phyloP scores from a whole-genome alignment of 2,888 invertebrate genomes.

The Drosophila falleni region DNA sequence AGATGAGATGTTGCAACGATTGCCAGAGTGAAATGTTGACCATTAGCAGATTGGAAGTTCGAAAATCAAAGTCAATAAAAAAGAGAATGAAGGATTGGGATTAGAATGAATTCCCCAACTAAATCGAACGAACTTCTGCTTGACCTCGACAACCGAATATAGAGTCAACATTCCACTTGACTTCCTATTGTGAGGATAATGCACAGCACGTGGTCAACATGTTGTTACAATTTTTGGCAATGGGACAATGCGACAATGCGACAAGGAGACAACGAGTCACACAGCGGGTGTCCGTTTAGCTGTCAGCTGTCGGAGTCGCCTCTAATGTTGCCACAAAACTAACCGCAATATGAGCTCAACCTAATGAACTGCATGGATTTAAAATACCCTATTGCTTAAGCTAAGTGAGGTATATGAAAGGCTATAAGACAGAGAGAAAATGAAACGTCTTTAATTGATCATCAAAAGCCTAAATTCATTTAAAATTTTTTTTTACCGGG shows the following conservation, averaged over 20 bases:
- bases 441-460: no score
- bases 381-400: slow-evolving; percentile 1
- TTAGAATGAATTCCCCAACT: not conserved
- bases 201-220: slow-evolving; percentile 43
- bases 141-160: not conserved
- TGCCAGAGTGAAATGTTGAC: slow-evolving; percentile 39
- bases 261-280: slow-evolving; percentile 12
- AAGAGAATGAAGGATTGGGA: slow-evolving; percentile 24
- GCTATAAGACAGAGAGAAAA: no score
- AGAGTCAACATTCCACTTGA: slow-evolving; percentile 11
- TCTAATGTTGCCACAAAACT: slow-evolving; percentile 60
- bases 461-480: no score
- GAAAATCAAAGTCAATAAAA: slow-evolving; percentile 39
- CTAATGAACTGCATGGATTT: slow-evolving; percentile 57
- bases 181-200: not conserved
- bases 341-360: slow-evolving; percentile 60
- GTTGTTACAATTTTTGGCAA: slow-evolving; percentile 71
- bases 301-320: slow-evolving; percentile 16
- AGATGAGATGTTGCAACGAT: slow-evolving; percentile 46
- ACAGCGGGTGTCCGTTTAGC: slow-evolving; percentile 51
- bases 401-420: not conserved
- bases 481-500: no score
- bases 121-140: not conserved
- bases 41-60: slow-evolving; percentile 74
- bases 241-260: not conserved